phyloP scores from a whole-genome alignment of 2,113 vertebrate genomes.

The Aegotheles bennettii region DNA sequence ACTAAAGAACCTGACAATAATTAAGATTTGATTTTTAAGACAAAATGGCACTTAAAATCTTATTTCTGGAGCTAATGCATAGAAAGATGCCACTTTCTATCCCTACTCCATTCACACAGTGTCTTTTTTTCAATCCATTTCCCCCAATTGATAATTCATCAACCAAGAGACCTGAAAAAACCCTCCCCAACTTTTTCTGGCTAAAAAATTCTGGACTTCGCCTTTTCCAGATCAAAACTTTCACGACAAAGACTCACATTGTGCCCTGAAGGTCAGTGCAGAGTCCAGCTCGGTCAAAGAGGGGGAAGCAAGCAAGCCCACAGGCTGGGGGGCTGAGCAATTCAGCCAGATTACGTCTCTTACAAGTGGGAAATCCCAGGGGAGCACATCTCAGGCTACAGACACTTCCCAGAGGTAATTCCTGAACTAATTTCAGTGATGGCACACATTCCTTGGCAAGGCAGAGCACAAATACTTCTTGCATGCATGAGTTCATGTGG shows the following conservation, averaged over 20 bases:
- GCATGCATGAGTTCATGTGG: background rate
- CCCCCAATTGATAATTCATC: background rate
- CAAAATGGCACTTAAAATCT: background rate
- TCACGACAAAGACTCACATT: fast-evolving
- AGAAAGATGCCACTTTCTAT: background rate
- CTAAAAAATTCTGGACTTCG: background rate
- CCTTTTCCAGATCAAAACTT: background rate
- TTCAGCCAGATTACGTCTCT: fast-evolving
- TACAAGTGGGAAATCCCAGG: background rate
- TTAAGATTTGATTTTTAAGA: background rate
- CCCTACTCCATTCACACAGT: background rate
- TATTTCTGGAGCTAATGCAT: background rate
- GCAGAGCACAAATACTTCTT: background rate
- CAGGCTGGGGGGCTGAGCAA: background rate
- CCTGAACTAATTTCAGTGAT: background rate
- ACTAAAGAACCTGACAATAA: background rate
- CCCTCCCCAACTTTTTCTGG: background rate
- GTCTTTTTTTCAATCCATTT: background rate
- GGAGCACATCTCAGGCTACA: background rate
- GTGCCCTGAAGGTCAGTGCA: background rate
- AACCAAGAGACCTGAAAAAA: background rate
- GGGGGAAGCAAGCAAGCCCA: background rate
- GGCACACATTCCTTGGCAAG: slow-evolving; percentile 29
- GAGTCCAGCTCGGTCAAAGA: background rate
- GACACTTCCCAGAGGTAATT: slow-evolving; percentile 17